Conservation (phyloP, 2,888 invertebrate species). For the Automeris io region DNA sequence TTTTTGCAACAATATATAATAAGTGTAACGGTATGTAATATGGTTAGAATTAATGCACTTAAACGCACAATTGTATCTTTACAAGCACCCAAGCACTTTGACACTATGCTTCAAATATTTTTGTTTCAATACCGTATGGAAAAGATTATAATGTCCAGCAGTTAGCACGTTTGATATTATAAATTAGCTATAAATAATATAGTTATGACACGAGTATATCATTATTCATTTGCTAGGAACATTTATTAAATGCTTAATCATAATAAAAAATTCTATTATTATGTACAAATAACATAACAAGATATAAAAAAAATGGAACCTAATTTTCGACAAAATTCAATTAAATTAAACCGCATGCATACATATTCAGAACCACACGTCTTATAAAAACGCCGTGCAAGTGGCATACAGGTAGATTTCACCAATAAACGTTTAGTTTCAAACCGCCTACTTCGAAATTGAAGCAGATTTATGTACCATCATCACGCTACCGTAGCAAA, state of each 20-base stretch:
- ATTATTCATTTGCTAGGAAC: too few species aligned
- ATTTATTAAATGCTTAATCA: too few species aligned
- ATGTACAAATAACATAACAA: too few species aligned
- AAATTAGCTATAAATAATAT: too few species aligned
- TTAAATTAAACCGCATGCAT: constrained; percentile 4
- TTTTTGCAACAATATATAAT: background rate
- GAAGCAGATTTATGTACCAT: constrained; percentile 9
- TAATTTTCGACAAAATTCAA: background rate
- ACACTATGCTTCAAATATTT: too few species aligned
- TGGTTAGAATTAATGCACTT: background rate
- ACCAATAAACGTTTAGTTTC: constrained; percentile 4
- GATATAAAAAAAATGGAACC: background rate
- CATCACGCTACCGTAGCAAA: constrained; percentile 8
- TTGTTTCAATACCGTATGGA: too few species aligned
- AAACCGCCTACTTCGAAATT: constrained; percentile 8
- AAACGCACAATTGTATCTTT: background rate
- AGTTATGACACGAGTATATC: too few species aligned
- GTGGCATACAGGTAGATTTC: constrained; percentile 10
- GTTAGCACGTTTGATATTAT: too few species aligned
- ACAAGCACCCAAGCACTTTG: too few species aligned
- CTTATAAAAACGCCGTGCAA: constrained; percentile 5
- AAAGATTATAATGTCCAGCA: too few species aligned
- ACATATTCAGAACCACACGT: background rate
- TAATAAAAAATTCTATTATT: too few species aligned
- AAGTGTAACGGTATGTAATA: constrained; percentile 9